Conservation (phyloP, 2,113 vertebrate genomes). For the Aplodontia rufa region DNA sequence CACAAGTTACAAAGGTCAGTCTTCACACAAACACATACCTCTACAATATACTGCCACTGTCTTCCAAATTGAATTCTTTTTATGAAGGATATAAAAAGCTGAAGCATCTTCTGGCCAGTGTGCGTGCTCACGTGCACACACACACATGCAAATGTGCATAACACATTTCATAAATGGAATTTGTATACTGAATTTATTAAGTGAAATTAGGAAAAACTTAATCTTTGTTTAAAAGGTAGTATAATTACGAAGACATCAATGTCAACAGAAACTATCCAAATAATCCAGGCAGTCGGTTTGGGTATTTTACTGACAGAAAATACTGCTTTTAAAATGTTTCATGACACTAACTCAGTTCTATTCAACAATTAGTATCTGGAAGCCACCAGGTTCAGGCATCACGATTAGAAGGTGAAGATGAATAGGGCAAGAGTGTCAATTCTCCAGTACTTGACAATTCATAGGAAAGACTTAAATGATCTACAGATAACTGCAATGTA, state of each 20-base stretch:
- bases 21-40: background rate
- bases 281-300: background rate
- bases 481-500: background rate
- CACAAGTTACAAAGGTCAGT: background rate
- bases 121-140: background rate
- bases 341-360: background rate
- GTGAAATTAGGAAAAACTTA: background rate
- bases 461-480: too few species aligned
- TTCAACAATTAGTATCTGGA: background rate
- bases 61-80: background rate
- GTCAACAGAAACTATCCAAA: background rate
- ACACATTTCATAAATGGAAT: background rate
- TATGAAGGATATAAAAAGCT: background rate
- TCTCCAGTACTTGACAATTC: background rate
- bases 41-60: background rate
- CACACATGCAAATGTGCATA: rapidly evolving
- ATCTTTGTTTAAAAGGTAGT: background rate
- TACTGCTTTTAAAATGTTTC: background rate
- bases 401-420: background rate
- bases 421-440: background rate
- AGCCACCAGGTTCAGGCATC: background rate
- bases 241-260: background rate
- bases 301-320: background rate
- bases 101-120: background rate
- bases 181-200: background rate